Conservation (phyloP, 2,888 invertebrate species). For the Theodoxus fluviatilis region DNA sequence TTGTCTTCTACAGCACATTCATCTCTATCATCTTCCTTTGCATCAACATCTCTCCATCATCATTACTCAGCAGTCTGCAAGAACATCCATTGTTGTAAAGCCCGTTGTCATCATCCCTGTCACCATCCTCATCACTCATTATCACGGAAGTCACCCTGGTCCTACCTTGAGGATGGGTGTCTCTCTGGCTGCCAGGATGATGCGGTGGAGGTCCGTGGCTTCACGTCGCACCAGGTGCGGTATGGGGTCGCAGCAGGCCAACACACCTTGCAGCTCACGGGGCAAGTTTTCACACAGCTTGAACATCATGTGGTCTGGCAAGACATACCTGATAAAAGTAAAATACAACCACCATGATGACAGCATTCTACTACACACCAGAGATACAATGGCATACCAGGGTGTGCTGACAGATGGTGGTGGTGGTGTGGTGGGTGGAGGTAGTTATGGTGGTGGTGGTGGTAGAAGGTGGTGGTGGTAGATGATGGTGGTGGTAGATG, state of each 20-base stretch:
- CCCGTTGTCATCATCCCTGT: not conserved
- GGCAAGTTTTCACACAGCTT: constrained; percentile 87
- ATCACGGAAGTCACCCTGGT: not conserved
- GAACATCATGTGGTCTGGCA: constrained; percentile 95
- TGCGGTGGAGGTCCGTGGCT: constrained; percentile 69
- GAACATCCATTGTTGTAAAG: not conserved
- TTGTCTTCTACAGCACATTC: no score
- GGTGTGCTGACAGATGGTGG: no score
- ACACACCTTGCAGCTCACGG: constrained; percentile 88
- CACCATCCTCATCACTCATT: not conserved
- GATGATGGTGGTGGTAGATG: no score
- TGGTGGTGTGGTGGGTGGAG: no score
- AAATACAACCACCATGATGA: constrained; percentile 15
- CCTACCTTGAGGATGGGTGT: constrained; percentile 39
- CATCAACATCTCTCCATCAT: no score
- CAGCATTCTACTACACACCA: not conserved
- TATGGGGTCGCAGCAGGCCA: constrained; percentile 91
- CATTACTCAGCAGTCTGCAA: not conserved
- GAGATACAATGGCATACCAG: no score
- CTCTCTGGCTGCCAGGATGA: constrained; percentile 72
- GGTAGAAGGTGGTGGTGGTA: no score
- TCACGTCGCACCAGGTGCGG: constrained; percentile 78
- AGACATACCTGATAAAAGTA: constrained; percentile 75
- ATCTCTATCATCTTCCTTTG: no score
- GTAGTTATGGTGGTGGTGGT: no score